Evolutionary conservation across 2,113 vertebrate genomes (phyloP).

Genomic region (Synchiropus splendidus): DNA sequence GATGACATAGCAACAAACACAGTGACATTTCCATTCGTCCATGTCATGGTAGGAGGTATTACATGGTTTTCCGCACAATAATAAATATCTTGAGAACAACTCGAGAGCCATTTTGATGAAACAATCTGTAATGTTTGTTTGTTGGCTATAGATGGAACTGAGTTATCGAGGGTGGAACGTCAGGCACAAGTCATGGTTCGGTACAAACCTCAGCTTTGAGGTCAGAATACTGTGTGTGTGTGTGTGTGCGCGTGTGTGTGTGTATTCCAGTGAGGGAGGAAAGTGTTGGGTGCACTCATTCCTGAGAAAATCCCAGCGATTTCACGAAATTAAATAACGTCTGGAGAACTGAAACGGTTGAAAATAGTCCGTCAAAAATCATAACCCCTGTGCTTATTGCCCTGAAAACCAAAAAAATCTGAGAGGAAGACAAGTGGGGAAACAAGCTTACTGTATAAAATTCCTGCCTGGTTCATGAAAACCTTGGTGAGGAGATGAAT

Average conservation of each 20-base stretch:
- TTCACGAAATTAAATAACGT: slow-evolving; percentile 19
- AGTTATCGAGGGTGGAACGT: slow-evolving; percentile 46
- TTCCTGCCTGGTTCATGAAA: no score
- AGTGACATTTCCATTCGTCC: slow-evolving; percentile 39
- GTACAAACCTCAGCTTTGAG: slow-evolving; percentile 42
- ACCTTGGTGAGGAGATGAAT: no score
- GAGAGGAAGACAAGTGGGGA: no score
- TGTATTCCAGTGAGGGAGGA: slow-evolving; percentile 42
- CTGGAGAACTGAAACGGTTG: no score
- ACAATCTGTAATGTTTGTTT: slow-evolving; percentile 8
- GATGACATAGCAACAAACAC: slow-evolving; percentile 51
- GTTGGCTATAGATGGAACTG: slow-evolving; percentile 46
- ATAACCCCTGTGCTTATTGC: no score
- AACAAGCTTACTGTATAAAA: no score
- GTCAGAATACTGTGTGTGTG: slow-evolving; percentile 51
- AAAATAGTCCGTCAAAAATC: no score
- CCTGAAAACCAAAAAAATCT: no score
- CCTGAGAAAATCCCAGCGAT: slow-evolving; percentile 51
- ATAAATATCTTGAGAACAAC: slow-evolving; percentile 29
- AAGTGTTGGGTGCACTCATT: slow-evolving; percentile 47
- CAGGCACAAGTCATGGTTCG: slow-evolving; percentile 42
- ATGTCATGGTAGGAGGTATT: slow-evolving; percentile 44
- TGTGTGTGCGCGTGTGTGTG: slow-evolving; percentile 43
- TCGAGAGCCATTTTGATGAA: no score
- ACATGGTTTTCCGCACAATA: slow-evolving; percentile 34